Evolutionary conservation across 1,140 invertebrate species (phyloP).

Genomic region (Aphaenogaster rudis): DNA sequence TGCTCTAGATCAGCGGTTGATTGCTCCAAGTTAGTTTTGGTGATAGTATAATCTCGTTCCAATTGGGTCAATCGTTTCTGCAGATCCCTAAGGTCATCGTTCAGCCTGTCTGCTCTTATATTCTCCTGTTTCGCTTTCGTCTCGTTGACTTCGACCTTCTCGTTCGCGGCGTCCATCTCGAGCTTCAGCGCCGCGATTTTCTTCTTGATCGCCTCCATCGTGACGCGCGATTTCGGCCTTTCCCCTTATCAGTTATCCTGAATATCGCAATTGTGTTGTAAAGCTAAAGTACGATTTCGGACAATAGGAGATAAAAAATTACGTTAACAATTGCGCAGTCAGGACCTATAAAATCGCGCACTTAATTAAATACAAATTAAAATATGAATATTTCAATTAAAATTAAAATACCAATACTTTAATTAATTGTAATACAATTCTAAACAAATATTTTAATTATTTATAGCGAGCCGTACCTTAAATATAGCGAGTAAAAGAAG

Average conservation of each 20-base stretch:
- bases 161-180: constrained; percentile 93
- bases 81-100: constrained; percentile 91
- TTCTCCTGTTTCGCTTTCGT: constrained; percentile 91
- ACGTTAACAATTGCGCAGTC: neutral
- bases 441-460: constrained; percentile 3
- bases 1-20: constrained; percentile 90
- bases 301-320: neutral
- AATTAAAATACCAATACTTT: neutral
- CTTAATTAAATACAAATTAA: constrained; percentile 12
- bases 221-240: constrained; percentile 76
- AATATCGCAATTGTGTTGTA: neutral
- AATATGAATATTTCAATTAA: neutral
- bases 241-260: constrained; percentile 45
- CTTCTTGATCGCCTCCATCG: constrained; percentile 95
- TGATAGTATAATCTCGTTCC: constrained; percentile 90
- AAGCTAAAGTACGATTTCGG: neutral
- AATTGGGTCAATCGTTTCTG: constrained; percentile 91
- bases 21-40: constrained; percentile 89
- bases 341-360: neutral
- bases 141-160: constrained; percentile 92
- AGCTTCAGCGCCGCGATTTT: constrained; percentile 94
- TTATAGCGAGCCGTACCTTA: constrained; percentile 1
- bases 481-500: constrained; percentile 8
- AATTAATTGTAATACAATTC: neutral
- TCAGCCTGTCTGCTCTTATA: constrained; percentile 89